Evolutionary conservation across 2,888 invertebrate species (phyloP), one percentile per base, ranked within the genome.

Genomic region (Sclerodermus sp.): DNA sequence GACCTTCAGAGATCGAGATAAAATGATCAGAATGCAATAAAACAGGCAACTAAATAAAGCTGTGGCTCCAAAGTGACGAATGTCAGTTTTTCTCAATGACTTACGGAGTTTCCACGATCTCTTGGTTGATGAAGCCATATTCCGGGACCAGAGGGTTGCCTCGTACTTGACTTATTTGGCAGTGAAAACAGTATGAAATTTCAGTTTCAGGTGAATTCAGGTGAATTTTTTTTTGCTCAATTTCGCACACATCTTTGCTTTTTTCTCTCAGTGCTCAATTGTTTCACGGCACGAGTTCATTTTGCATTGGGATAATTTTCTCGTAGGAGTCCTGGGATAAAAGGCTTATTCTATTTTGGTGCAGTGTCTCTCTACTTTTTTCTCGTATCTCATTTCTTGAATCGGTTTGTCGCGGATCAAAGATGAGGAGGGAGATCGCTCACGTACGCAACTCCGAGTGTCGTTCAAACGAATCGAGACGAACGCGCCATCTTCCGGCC

Each of bases 81-180:
- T 10, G 9, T 3, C 3, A 38, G 38, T 9, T n/a, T 14, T 13
- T 6, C 15, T 43, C 38, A 49, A 40, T 47, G 46, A 87, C 90
- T 83, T 84, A 90, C 91, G 90, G 66, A 90, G 82, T 83, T 89
- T 90, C 89, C 90, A 90, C 81, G 90, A 88, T 83, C 89, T 83
- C 80, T 87, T 85, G 62, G 82, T 78, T 62, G 79, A 80, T 68
- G 84, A 74, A 70, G 78, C 78, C 78, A 78, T 78, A 62, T 62
- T 68, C 58, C 48, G 58, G 60, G 64, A 62, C 60, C 60, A 60
- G 57, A 56, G 60, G 58, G 61, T 68, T 58, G 60, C 57, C 62
- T 63, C 55, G 55, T 64, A 61, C 69, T 62, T 61, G 70, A 74
- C 73, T 76, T 75, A 76, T 75, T 75, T 74, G 72, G 74, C 68